Conservation (phyloP, 2,888 invertebrate genomes). For the Drosophila recens region DNA sequence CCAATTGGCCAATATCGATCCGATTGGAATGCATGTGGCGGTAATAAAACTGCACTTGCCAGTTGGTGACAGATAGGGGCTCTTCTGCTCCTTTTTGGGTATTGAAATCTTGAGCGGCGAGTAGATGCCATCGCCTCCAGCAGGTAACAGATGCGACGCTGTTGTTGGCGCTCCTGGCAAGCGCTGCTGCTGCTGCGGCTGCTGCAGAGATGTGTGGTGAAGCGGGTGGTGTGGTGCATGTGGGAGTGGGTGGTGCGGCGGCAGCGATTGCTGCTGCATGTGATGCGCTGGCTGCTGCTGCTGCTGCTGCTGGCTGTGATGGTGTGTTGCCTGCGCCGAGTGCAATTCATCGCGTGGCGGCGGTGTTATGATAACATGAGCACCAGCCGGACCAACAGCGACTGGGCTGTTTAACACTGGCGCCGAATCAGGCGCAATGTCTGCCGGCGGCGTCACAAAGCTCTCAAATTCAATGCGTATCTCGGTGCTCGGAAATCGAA, state of each 20-base stretch:
- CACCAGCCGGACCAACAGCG: conserved; percentile 48
- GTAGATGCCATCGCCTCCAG: conserved; percentile 84
- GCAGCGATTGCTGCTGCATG: conserved; percentile 53
- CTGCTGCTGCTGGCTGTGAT: conserved; percentile 64
- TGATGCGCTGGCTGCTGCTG: conserved; percentile 67
- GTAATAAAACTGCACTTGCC: conserved; percentile 86
- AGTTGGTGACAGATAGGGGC: conserved; percentile 96
- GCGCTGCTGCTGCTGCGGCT: conserved; percentile 50
- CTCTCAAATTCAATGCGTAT: conserved; percentile 97
- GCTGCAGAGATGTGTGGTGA: conserved; percentile 69
- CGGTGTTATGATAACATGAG: conserved; percentile 80
- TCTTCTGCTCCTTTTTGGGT: conserved; percentile 87
- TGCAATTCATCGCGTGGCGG: conserved; percentile 76
- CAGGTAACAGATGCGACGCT: conserved; percentile 75
- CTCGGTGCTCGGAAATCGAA: conserved; percentile 98
- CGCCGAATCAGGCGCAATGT: conserved; percentile 44
- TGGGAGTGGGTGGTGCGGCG: conserved; percentile 60
- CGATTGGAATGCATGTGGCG: background rate
- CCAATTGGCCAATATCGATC: background rate
- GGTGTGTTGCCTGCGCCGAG: conserved; percentile 59
- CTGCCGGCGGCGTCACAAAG: conserved; percentile 90
- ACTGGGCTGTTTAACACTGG: conserved; percentile 44
- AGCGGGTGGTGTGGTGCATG: conserved; percentile 72
- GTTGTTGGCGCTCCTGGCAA: conserved; percentile 38
- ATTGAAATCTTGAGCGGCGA: conserved; percentile 85